Evolutionary conservation across 2,797 vertebrate species (phyloP), one percentile per base, ranked within the genome.

Genomic region (Arnoldichthys spilopterus): DNA sequence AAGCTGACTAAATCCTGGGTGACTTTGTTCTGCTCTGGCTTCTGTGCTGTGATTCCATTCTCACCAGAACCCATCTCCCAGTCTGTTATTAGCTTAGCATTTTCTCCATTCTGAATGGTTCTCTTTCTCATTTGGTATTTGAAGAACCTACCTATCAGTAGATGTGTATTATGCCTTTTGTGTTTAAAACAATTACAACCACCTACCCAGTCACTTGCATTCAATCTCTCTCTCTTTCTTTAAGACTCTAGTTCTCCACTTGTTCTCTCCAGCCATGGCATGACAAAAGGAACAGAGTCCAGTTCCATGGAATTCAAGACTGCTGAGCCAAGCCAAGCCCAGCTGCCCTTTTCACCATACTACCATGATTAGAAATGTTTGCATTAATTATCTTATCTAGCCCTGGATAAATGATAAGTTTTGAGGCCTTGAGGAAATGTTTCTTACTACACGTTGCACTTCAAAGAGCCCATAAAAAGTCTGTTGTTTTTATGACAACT

Each of bases 361-460:
- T 62, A 70, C 43, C 18, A 53, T 75, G 58, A 69, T 63, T 62
- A 47, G 56, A 16, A 75, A 63, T 81, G 78, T 76, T 81, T 82
- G 78, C 77, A 75, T 83, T 75, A 71, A 80, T 79, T 75, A 71
- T 86, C 83, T 85, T 84, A 86, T 86, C 85, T 76, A 16, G 47
- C 18, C 24, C 3, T 3, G 47, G 51, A 66, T 43, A 34, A 80
- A 76, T 80, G 72, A 84, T 81, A 82, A 62, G 74, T 66, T 61
- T 12, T 45, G 49, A 76, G 64, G 56, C 62, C 67, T 76, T 68
- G 20, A 76, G 73, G 63, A 68, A 85, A 76, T 26, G 37, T 54
- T 69, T 72, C 62, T 75, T 37, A 66, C 47, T 71, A 16, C 32
- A 66, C 30, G 64, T 61, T 22, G 12, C 24, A 37, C 67, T 75